These are phyloP conservation scores for Eubasilissa splendida DNA, from an alignment of 2,888 invertebrate species.

Conservation along the genomic window DNA sequence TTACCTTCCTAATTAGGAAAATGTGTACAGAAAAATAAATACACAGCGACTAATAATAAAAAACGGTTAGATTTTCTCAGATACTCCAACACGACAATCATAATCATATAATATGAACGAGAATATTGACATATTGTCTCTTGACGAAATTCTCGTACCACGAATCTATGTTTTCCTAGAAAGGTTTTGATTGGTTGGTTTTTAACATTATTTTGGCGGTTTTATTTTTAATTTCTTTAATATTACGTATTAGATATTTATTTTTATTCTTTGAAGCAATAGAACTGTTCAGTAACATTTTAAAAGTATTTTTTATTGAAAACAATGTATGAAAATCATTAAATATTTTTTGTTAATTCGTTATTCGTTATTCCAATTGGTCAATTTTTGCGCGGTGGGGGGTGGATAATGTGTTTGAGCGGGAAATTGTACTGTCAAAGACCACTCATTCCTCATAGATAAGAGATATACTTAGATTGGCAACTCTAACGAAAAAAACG, in stretches of 20 bases:
- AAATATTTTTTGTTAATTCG: neutral
- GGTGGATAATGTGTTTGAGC: neutral
- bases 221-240: neutral
- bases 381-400: neutral
- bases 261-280: neutral
- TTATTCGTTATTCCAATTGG: constrained; percentile 4
- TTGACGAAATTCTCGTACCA: no score
- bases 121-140: no score
- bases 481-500: no score
- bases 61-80: no score
- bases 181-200: neutral
- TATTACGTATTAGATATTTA: constrained; percentile 3
- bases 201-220: neutral
- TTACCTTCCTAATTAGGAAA: no score
- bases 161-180: no score
- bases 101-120: no score
- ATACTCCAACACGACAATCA: no score
- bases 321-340: no score
- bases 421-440: constrained; percentile 8
- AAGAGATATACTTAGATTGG: no score
- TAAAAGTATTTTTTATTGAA: neutral
- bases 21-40: no score
- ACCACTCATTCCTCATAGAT: neutral
- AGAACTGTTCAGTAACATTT: neutral
- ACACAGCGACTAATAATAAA: no score